A percentile compares a stretch with the other conserved stretches of the same genome.
Evolutionary conservation across 2,113 vertebrate species (phyloP).

Genomic region (Indri indri): DNA sequence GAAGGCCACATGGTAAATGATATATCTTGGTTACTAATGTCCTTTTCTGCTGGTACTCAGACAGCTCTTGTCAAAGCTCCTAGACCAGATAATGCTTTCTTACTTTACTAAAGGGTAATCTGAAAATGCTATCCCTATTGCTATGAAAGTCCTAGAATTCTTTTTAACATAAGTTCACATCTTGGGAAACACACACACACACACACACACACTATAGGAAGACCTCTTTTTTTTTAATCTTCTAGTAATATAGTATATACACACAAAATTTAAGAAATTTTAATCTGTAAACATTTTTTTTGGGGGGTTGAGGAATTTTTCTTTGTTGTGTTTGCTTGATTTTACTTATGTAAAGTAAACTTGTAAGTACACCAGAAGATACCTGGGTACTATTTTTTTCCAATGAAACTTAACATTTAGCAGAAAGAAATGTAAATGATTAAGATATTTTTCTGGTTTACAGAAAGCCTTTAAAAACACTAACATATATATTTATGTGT

Average conservation of each 20-base stretch:
- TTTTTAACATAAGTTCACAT: neutral
- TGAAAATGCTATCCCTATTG: neutral
- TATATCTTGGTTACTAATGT: conserved; percentile 19
- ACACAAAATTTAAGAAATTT: conserved; percentile 5
- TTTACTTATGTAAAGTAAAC: neutral
- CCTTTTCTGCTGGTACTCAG: neutral
- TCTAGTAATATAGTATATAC: neutral
- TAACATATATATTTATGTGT: neutral
- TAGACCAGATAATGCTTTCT: neutral
- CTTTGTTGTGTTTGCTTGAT: neutral
- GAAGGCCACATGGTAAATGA: conserved; percentile 10
- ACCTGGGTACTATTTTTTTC: neutral
- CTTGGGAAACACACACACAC: neutral
- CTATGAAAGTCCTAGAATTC: neutral
- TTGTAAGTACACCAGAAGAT: neutral
- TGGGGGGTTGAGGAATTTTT: neutral
- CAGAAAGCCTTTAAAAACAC: neutral
- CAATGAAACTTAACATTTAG: neutral
- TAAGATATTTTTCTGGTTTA: neutral
- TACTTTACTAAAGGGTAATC: neutral
- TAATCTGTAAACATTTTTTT: neutral
- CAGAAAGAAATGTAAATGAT: neutral
- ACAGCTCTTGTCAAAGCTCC: conserved; percentile 13
- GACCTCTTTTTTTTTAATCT: neutral
- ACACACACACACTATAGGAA: neutral